phyloP scores from a whole-genome alignment of 2,113 vertebrate species.

The Cathartes aura region DNA sequence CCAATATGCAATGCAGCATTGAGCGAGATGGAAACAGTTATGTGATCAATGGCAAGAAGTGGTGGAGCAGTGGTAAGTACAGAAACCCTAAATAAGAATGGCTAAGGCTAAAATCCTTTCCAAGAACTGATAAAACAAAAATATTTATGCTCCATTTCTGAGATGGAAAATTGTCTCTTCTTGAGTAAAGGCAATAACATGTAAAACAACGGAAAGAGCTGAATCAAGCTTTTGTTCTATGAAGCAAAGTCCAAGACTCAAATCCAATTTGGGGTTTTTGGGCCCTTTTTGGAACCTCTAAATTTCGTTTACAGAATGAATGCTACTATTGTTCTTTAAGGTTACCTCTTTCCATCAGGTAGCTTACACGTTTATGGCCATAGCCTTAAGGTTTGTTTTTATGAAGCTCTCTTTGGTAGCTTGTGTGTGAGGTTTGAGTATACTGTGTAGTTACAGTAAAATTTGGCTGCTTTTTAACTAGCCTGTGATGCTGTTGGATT shows the following conservation, averaged over 20 bases:
- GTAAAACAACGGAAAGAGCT: not conserved
- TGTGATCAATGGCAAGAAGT: conserved; percentile 90
- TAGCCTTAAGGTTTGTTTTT: not conserved
- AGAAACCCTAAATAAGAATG: not conserved
- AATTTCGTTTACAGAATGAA: not conserved
- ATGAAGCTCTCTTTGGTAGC: not conserved
- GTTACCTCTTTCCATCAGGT: not conserved
- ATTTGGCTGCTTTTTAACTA: not conserved
- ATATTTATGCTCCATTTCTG: not conserved
- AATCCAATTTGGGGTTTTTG: not conserved
- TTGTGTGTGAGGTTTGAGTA: not conserved
- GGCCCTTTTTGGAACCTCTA: not conserved
- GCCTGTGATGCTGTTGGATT: not conserved
- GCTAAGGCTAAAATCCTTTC: not conserved
- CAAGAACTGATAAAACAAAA: not conserved
- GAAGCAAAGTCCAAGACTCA: not conserved
- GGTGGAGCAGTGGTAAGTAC: conserved; percentile 94
- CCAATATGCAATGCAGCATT: conserved; percentile 89
- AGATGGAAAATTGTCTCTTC: not conserved
- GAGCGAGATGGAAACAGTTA: conserved; percentile 77
- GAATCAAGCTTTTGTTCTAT: not conserved
- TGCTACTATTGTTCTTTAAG: not conserved
- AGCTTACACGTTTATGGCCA: fast-evolving
- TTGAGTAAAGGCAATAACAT: not conserved
- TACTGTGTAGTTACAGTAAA: not conserved